Evolutionary conservation across 2,888 invertebrate species (phyloP), one percentile per base, ranked within the genome.

Genomic region (Silvanus unidentatus): DNA sequence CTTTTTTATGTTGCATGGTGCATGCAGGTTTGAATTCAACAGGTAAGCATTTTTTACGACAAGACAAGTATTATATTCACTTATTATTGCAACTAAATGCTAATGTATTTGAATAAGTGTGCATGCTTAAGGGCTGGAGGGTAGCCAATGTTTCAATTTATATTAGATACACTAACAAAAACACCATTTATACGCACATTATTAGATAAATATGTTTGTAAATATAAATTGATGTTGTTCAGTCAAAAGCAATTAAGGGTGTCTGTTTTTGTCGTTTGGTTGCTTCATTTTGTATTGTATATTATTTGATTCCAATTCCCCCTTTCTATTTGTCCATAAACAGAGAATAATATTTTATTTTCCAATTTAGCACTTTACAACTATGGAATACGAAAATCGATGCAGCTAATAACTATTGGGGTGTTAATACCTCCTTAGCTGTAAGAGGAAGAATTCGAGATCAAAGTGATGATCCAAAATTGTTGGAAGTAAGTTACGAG

Each of bases 401-500:
- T 65, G 97, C 96, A 0, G 81, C 85, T 27, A 82, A 88, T 65
- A 97, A 97, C 66, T 97, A 86, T 74, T 97, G 97, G 96, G 92
- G 95, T 47, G 90, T 90, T 70, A 94, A 94, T 63, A 88, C 88
- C 54, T 85, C 86, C 0, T 73, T 86, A 39, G 93, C 95, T 0
- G 95, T 97, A 0, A 82, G 85, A 29, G 94, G 94, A 2, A 78
- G 96, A 44, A 91, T 97, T 37, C 77, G 87, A 50, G 97, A 97
- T 68, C 82, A 87, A 57, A 80, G 81, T 1, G 73, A 73, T 50
- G 84, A 86, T 59, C 78, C 84, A 0, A 76, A 86, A 50, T 72
- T 95, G 1, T 73, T 95, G 10, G 86, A 89, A 70, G 93, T 96
- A 6, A 82, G 86, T 58, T 95, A 85, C 59, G 74, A 81, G 43